phyloP scores from a whole-genome alignment of 2,888 invertebrate genomes.

The Ichneumoninae sp. region DNA sequence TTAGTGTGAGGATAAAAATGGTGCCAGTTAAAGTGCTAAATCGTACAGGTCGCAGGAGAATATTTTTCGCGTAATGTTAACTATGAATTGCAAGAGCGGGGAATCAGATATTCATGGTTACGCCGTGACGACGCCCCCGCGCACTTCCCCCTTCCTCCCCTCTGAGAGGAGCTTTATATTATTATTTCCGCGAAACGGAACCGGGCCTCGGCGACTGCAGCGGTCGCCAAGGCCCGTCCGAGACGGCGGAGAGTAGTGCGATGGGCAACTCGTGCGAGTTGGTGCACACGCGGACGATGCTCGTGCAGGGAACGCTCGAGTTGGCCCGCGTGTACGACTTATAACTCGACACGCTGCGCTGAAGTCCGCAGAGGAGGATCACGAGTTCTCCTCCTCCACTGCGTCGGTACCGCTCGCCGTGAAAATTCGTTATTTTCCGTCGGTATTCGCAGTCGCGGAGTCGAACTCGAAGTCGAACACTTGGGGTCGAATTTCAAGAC shows the following conservation, averaged over 20 bases:
- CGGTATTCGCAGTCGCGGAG: background rate
- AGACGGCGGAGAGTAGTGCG: constrained; percentile 3
- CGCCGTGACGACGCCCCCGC: constrained; percentile 68
- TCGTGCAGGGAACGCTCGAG: constrained; percentile 72
- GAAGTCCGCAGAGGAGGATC: constrained; percentile 51
- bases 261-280: constrained; percentile 21
- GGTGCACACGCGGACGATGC: constrained; percentile 36
- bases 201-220: constrained; percentile 66
- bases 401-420: constrained; percentile 12
- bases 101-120: constrained; percentile 72
- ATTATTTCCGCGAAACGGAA: constrained; percentile 78
- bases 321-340: constrained; percentile 71
- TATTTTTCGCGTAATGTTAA: constrained; percentile 53
- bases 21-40: background rate
- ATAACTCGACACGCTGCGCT: constrained; percentile 67
- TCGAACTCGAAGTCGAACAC: too few species aligned
- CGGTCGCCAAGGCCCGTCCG: constrained; percentile 15
- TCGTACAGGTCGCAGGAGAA: background rate
- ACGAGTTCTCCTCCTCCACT: constrained; percentile 27
- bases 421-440: constrained; percentile 19
- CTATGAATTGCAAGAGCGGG: constrained; percentile 67
- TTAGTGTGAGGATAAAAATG: too few species aligned
- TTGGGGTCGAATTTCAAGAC: too few species aligned
- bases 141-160: constrained; percentile 8
- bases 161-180: constrained; percentile 69